These are phyloP conservation scores for Hemicentrotus pulcherrimus DNA, from an alignment of 35 echinoderm and acorn worm species.

Conservation along the genomic window DNA sequence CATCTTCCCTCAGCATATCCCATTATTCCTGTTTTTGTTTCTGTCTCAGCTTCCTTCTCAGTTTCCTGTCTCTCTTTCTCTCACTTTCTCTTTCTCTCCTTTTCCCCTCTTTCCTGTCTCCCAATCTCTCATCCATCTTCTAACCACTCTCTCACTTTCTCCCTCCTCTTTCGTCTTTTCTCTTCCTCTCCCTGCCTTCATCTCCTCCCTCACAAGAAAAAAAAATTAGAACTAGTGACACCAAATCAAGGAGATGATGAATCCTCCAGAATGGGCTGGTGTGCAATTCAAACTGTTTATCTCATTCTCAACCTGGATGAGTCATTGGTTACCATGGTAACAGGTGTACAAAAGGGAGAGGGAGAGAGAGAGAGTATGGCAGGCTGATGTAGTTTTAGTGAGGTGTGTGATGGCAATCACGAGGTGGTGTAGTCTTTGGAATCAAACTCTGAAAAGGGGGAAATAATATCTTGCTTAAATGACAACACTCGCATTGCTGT, in stretches of 20 bases:
- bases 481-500: no score
- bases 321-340: constrained; percentile 15
- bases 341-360: not conserved
- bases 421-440: not conserved
- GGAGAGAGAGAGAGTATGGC: not conserved
- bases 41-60: not conserved
- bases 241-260: not conserved
- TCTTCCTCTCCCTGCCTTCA: no score
- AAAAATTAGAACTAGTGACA: not conserved
- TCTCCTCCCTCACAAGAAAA: no score
- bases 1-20: not conserved
- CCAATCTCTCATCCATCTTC: no score
- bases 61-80: not conserved
- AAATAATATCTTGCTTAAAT: no score
- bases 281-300: not conserved
- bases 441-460: not conserved
- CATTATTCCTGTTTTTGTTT: not conserved
- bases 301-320: constrained; percentile 30
- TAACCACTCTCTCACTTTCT: no score
- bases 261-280: not conserved
- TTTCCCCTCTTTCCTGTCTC: no score
- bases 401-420: not conserved
- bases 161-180: no score
- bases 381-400: not conserved
- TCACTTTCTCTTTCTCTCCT: no score